phyloP scores from a whole-genome alignment of 2,888 invertebrate genomes.

The Zeuzera pyrina region DNA sequence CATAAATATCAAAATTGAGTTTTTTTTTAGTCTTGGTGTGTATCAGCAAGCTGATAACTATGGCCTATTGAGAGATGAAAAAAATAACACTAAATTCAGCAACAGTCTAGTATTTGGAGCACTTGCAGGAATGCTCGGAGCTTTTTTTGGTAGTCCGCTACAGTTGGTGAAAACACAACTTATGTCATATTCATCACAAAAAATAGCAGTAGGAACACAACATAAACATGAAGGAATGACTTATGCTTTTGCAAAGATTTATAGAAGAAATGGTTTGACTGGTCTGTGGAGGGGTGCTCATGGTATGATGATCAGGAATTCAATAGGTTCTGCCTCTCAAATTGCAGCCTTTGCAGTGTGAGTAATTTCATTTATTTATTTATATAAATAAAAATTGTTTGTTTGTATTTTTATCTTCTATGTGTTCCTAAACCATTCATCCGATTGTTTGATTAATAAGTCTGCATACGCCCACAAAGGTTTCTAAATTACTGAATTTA shows the following conservation, averaged over 20 bases:
- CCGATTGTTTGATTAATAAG: no score
- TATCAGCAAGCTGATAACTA: slow-evolving; percentile 82
- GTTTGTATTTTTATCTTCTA: no score
- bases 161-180: slow-evolving; percentile 92
- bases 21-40: slow-evolving; percentile 79
- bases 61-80: slow-evolving; percentile 73
- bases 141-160: slow-evolving; percentile 87
- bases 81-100: slow-evolving; percentile 77
- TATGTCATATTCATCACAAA: slow-evolving; percentile 81
- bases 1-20: no score
- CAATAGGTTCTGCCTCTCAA: slow-evolving; percentile 88
- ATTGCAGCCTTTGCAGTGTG: slow-evolving; percentile 82
- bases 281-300: slow-evolving; percentile 82
- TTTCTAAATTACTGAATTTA: no score
- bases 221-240: slow-evolving; percentile 82
- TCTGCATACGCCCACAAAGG: no score
- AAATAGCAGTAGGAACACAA: slow-evolving; percentile 92
- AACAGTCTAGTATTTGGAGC: slow-evolving; percentile 83
- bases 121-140: slow-evolving; percentile 83
- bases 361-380: no score
- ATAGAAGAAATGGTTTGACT: slow-evolving; percentile 66
- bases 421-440: no score
- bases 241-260: slow-evolving; percentile 76
- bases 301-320: slow-evolving; percentile 82
- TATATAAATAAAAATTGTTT: no score